Evolutionary conservation across 2,797 vertebrate species (phyloP).

Genomic region (Stomatorhinus walkeri): DNA sequence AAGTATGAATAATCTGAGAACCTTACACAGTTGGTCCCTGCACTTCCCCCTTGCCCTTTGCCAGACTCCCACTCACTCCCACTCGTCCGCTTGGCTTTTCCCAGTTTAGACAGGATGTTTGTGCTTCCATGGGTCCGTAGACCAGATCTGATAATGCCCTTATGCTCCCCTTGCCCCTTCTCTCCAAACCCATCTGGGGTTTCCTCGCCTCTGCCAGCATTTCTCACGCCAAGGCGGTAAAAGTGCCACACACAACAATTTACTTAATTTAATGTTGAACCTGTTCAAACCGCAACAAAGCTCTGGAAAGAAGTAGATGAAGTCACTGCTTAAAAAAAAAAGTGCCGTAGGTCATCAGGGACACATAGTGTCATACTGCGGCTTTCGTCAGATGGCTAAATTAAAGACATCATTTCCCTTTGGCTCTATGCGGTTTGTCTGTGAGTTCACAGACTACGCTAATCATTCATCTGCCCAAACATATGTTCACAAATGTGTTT

Average conservation of each 20-base stretch:
- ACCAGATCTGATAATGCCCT: constrained; percentile 54
- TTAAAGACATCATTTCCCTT: constrained; percentile 4
- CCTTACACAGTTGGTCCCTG: neutral
- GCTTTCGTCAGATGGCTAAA: neutral
- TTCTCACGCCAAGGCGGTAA: neutral
- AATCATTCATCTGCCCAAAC: neutral
- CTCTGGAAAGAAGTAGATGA: neutral
- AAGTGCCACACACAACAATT: neutral
- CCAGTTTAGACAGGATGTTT: constrained; percentile 65
- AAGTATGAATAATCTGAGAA: neutral
- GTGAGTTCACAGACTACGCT: neutral
- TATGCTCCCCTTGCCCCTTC: constrained; percentile 41
- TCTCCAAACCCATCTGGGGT: neutral
- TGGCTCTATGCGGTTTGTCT: neutral
- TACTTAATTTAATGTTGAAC: neutral
- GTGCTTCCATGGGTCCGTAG: constrained; percentile 47
- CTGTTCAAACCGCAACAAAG: neutral
- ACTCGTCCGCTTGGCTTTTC: constrained; percentile 23
- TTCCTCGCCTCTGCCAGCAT: neutral
- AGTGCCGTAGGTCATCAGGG: neutral
- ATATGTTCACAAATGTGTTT: neutral
- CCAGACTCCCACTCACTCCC: neutral
- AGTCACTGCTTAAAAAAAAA: neutral
- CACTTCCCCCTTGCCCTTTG: neutral
- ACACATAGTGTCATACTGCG: neutral